Percentiles rank a stretch among this genome's conserved stretches.
Conservation (phyloP, 1,140 invertebrate species). For the Atta texana region DNA sequence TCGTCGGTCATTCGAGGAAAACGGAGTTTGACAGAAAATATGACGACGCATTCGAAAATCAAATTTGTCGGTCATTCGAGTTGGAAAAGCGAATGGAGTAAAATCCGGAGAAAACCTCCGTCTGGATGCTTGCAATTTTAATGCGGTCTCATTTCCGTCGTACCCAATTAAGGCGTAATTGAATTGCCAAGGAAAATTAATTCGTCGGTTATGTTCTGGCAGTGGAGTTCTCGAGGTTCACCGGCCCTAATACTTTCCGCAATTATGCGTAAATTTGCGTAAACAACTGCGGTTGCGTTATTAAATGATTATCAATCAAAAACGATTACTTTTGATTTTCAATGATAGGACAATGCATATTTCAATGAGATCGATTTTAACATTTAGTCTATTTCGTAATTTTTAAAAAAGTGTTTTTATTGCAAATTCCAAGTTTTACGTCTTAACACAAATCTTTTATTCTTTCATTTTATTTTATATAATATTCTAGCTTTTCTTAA, state of each 20-base stretch:
- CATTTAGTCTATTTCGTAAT: neutral
- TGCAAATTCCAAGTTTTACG: neutral
- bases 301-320: slow-evolving; percentile 28
- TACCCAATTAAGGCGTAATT: slow-evolving; percentile 69
- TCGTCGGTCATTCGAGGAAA: neutral
- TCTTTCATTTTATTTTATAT: neutral
- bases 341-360: neutral
- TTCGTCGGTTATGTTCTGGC: slow-evolving; percentile 53
- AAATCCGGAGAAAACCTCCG: slow-evolving; percentile 64
- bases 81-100: slow-evolving; percentile 7
- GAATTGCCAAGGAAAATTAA: slow-evolving; percentile 69
- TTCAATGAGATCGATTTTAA: neutral
- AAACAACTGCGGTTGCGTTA: slow-evolving; percentile 23
- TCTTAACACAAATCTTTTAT: neutral
- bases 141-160: slow-evolving; percentile 65
- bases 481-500: neutral
- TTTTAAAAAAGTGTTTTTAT: neutral
- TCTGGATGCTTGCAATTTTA: slow-evolving; percentile 68
- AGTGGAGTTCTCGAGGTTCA: neutral
- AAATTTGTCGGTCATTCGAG: slow-evolving; percentile 45
- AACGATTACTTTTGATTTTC: slow-evolving; percentile 24
- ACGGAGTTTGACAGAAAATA: slow-evolving; percentile 13
- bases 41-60: slow-evolving; percentile 39
- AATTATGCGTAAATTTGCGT: slow-evolving; percentile 61
- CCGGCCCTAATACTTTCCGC: slow-evolving; percentile 34